Evolutionary conservation across 2,113 vertebrate species (phyloP).

Genomic region (Grus americana): DNA sequence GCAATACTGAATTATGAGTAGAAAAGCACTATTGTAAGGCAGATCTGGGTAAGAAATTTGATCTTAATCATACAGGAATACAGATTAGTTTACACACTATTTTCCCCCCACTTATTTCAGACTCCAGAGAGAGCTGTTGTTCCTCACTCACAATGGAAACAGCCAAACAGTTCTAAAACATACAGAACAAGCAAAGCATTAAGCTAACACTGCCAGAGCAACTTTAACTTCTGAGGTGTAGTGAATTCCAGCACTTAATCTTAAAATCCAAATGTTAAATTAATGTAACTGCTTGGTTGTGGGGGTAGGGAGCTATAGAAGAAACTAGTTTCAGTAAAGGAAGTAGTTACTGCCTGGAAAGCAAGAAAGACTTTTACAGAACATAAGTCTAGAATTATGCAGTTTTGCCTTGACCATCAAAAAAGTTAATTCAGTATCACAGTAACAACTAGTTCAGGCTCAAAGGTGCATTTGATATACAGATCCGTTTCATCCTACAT

Average conservation of each 20-base stretch:
- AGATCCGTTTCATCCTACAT: not conserved
- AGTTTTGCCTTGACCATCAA: not conserved
- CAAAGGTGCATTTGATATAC: not conserved
- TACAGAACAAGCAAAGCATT: not conserved
- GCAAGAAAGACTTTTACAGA: not conserved
- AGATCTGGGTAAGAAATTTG: not conserved
- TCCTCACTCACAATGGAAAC: not conserved
- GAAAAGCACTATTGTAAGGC: not conserved
- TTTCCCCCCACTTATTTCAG: not conserved
- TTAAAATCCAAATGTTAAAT: not conserved
- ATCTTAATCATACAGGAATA: not conserved
- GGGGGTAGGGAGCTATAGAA: not conserved
- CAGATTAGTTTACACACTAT: not conserved
- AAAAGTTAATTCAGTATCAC: not conserved
- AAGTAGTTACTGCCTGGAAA: not conserved
- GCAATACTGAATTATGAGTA: not conserved
- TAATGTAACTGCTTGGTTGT: not conserved
- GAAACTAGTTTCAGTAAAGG: not conserved
- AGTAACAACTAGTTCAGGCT: not conserved
- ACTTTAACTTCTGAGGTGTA: not conserved
- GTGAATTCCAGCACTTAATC: not conserved
- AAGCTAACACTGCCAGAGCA: not conserved
- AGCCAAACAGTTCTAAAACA: not conserved
- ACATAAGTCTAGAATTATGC: not conserved
- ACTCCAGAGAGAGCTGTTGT: not conserved